Base-by-base conservation (phyloP, 2,797 vertebrate genomes). In the Fratercula arctica region DNA sequence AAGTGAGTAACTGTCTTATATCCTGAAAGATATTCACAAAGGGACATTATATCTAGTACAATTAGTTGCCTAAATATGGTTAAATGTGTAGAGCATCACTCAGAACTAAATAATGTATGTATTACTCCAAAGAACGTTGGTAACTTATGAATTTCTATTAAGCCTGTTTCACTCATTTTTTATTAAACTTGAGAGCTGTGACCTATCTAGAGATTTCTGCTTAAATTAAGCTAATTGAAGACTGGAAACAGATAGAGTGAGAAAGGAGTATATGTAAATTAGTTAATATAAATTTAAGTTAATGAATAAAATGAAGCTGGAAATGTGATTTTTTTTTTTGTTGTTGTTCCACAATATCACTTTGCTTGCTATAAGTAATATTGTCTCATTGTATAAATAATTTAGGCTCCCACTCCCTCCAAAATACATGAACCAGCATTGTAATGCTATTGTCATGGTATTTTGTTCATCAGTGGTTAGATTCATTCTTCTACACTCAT, bases 141-240 rank as follows among this genome's bases (percentile, higher is more conserved):
- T 96, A 96, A 96, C 95, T 97, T 96, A 97, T 94, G 91, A 97
- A 94, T 97, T 97, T 96, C 87, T 96, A 90, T 97, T 93, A 96
- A 97, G 91, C 29, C 56, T 80, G 26, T 96, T 97, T 96, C 86
- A 91, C 66, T 97, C 92, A 69, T 93, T 96, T 97, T 97, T 98
- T 97, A 98, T 97, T 97, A 97, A 97, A 97, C 79, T 97, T 96
- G 95, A 98, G 91, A 97, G 95, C 90, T 97, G 83, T 97, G 97
- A 97, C 92, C 97, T 97, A 95, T 97, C 97, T 97, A 93, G 96
- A 97, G 92, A 98, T 96, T 94, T 97, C 91, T 93, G 93, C 80
- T 93, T 96, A 97, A 97, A 97, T 97, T 97, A 97, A 95, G 77
- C 74, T 98, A 97, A 98, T 97, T 97, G 96, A 97, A 95, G 79